Evolutionary conservation across 2,888 invertebrate species (phyloP).

Genomic region (Epicampocera succincta): DNA sequence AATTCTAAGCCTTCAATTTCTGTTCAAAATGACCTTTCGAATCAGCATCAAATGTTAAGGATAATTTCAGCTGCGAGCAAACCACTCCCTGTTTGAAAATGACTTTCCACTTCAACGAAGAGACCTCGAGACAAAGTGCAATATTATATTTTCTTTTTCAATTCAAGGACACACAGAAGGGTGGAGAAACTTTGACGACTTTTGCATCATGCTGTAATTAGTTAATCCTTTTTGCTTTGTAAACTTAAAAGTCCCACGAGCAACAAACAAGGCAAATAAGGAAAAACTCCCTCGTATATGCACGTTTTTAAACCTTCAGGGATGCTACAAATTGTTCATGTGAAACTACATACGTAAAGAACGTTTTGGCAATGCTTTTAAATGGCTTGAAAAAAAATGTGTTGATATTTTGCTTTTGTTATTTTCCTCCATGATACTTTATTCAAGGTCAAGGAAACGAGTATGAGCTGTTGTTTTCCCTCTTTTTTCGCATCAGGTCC

Average conservation of each 20-base stretch:
- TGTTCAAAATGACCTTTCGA: too few relatives aligned
- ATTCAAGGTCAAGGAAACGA: slow-evolving; percentile 68
- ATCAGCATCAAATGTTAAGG: neutral
- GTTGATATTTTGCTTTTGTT: slow-evolving; percentile 8
- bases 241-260: slow-evolving; percentile 12
- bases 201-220: slow-evolving; percentile 39
- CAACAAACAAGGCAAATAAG: neutral
- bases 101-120: neutral
- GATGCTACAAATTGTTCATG: slow-evolving; percentile 33
- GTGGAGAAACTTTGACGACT: neutral
- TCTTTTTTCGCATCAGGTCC: slow-evolving; percentile 13
- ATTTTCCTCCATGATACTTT: slow-evolving; percentile 37
- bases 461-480: neutral
- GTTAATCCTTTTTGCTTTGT: slow-evolving; percentile 8
- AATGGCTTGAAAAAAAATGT: slow-evolving; percentile 37
- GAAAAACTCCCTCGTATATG: neutral
- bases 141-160: neutral
- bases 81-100: neutral
- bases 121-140: slow-evolving; percentile 3
- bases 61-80: neutral
- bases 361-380: slow-evolving; percentile 38
- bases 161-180: slow-evolving; percentile 2
- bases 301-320: slow-evolving; percentile 23
- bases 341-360: slow-evolving; percentile 19
- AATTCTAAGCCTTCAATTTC: too few relatives aligned